Conservation (phyloP, 2,113 vertebrate genomes). For the Edolisoma coerulescens region DNA sequence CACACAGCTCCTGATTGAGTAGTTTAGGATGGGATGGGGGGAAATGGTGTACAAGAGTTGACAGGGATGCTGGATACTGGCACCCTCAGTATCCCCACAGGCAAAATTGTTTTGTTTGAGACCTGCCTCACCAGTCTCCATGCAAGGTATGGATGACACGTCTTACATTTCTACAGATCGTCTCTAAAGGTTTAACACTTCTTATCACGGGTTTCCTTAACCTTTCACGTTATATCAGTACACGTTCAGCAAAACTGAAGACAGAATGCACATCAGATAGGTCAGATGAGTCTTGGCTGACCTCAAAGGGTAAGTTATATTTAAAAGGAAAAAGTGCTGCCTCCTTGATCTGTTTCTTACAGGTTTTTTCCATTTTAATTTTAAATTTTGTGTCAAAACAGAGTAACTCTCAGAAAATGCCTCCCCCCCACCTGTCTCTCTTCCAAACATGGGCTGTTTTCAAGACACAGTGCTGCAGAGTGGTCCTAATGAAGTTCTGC, state of each 20-base stretch:
- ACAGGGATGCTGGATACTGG: not conserved
- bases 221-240: not conserved
- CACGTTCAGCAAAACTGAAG: not conserved
- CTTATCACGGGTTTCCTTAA: not conserved
- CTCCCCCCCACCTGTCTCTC: not conserved
- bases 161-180: not conserved
- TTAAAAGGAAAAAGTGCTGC: not conserved
- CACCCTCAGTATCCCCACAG: too few species aligned
- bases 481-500: not conserved
- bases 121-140: not conserved
- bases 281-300: not conserved
- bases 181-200: not conserved
- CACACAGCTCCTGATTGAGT: not conserved
- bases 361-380: not conserved
- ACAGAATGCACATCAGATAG: not conserved
- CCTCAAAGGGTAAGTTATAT: not conserved
- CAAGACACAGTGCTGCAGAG: not conserved
- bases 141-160: accelerated
- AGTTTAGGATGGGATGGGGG: not conserved
- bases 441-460: not conserved
- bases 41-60: not conserved
- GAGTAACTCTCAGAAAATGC: not conserved
- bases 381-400: not conserved
- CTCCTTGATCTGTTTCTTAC: not conserved
- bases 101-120: not conserved